phyloP scores from a whole-genome alignment of 2,113 vertebrate genomes.

The Lichenostomus cassidix region DNA sequence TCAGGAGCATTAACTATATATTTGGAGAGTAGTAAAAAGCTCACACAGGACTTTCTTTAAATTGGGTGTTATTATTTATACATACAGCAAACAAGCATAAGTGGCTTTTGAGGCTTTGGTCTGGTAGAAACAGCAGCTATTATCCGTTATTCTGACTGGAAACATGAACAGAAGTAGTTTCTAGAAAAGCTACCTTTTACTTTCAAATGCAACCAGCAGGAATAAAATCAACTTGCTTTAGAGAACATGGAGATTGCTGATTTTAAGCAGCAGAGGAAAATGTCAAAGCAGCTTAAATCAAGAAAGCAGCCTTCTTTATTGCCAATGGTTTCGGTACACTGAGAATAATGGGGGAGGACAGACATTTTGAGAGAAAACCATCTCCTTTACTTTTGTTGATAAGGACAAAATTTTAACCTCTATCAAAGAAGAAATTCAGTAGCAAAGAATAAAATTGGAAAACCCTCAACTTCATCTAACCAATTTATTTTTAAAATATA shows the following conservation, averaged over 20 bases:
- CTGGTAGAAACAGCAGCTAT: neutral
- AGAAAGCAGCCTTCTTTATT: neutral
- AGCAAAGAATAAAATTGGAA: neutral
- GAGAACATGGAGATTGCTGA: neutral
- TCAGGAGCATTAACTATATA: neutral
- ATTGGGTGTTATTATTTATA: constrained; percentile 28
- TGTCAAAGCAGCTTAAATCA: neutral
- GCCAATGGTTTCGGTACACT: neutral
- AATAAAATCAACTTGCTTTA: neutral
- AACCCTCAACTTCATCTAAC: neutral
- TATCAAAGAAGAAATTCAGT: neutral
- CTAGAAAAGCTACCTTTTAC: neutral
- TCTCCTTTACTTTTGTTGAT: neutral
- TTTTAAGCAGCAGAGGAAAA: neutral
- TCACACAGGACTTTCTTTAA: neutral
- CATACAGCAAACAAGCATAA: constrained; percentile 4
- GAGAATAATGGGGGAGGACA: neutral
- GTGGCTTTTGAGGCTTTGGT: constrained; percentile 6
- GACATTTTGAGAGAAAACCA: neutral
- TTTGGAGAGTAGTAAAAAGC: neutral
- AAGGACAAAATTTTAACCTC: neutral
- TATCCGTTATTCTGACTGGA: neutral
- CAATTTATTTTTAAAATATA: neutral
- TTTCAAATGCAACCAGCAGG: neutral
- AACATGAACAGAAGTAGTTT: neutral